Evolutionary conservation across 2,113 vertebrate genomes (phyloP).

Genomic region (Haliaeetus leucogaster): DNA sequence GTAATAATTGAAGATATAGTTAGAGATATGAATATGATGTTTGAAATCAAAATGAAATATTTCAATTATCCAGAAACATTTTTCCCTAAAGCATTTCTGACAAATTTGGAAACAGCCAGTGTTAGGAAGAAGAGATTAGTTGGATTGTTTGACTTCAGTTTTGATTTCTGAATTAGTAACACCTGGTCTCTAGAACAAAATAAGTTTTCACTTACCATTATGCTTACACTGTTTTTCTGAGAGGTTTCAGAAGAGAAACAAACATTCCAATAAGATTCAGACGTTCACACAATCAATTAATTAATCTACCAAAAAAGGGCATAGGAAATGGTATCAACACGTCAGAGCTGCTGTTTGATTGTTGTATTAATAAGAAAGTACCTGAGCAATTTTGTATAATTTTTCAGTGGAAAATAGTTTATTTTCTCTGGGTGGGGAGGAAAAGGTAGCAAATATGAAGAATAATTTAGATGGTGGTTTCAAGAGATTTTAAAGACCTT

Average conservation of each 20-base stretch:
- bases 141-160: background rate
- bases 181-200: background rate
- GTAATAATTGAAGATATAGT: background rate
- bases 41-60: background rate
- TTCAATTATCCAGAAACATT: background rate
- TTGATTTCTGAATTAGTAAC: background rate
- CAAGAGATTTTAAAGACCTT: background rate
- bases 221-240: background rate
- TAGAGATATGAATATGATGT: background rate
- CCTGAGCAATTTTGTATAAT: background rate
- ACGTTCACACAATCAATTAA: background rate
- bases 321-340: background rate
- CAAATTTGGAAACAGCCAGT: background rate
- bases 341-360: background rate
- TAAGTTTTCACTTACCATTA: background rate
- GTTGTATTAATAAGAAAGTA: background rate
- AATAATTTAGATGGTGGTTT: background rate
- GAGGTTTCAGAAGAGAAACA: background rate
- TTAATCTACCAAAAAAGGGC: background rate
- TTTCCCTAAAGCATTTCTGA: background rate
- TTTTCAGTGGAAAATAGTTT: background rate
- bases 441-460: background rate
- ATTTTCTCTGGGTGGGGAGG: accelerated
- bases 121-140: background rate
- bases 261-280: background rate